Percentiles rank a stretch among this genome's conserved stretches.
phyloP scores from a whole-genome alignment of 2,113 vertebrate genomes.

The Petrocephalus zakoni region DNA sequence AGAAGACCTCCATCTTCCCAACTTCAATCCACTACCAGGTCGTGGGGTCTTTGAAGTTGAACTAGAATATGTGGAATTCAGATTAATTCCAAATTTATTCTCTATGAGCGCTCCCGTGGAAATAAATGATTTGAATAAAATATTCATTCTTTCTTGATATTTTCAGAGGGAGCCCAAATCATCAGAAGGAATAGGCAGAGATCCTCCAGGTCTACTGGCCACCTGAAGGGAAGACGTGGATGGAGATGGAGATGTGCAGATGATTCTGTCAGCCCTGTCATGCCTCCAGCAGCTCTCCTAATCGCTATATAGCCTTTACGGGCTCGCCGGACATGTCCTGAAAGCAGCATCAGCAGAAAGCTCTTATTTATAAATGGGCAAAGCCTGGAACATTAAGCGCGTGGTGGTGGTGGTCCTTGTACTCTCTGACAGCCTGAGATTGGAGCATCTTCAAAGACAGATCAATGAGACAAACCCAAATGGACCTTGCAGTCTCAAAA shows the following conservation, averaged over 20 bases:
- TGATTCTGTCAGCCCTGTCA: background rate
- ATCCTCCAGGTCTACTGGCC: background rate
- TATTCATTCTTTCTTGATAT: background rate
- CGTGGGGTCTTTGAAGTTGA: background rate
- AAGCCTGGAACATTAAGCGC: constrained; percentile 27
- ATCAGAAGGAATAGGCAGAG: too few relatives aligned
- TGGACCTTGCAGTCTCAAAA: background rate
- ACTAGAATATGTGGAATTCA: background rate
- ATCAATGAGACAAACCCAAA: constrained; percentile 2
- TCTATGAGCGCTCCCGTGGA: background rate
- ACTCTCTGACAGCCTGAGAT: background rate
- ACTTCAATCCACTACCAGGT: background rate
- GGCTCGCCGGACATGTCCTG: background rate
- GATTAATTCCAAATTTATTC: background rate
- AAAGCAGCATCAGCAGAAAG: constrained; percentile 16
- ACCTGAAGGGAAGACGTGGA: background rate
- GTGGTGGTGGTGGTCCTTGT: background rate
- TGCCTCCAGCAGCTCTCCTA: background rate
- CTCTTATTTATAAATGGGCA: constrained; percentile 18
- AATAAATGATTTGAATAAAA: background rate
- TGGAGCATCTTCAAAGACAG: background rate
- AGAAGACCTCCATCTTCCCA: background rate
- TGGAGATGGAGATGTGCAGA: background rate
- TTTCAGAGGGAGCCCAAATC: background rate
- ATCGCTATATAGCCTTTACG: background rate